Percentiles rank a stretch among this genome's conserved stretches.
These are phyloP conservation scores for Cynopterus brachyotis DNA, from an alignment of 2,113 vertebrate genomes.

Conservation along the genomic window DNA sequence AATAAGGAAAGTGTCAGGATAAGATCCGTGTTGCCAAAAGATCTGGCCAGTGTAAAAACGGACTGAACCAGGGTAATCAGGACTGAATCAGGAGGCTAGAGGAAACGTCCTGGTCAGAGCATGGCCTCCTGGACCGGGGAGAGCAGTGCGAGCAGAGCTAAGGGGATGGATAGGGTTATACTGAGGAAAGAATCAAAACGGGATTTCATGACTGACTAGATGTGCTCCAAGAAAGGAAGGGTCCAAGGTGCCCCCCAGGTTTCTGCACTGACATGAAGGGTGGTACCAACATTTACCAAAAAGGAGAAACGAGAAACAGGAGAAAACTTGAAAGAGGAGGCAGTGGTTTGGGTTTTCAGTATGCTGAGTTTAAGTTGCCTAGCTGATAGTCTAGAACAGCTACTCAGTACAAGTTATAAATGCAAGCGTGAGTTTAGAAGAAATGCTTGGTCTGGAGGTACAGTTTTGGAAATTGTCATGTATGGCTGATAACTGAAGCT, in stretches of 20 bases:
- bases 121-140: not conserved
- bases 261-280: not conserved
- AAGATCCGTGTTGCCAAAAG: not conserved
- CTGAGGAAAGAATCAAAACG: not conserved
- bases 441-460: not conserved
- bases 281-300: not conserved
- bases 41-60: not conserved
- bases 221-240: not conserved
- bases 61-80: not conserved
- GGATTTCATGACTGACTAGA: not conserved
- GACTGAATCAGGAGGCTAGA: no score
- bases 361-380: not conserved
- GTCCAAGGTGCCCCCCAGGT: not conserved
- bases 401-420: not conserved
- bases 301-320: not conserved
- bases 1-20: not conserved
- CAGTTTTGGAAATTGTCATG: not conserved
- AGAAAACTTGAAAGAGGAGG: not conserved
- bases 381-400: not conserved
- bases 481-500: not conserved
- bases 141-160: not conserved
- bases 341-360: not conserved
- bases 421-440: not conserved
- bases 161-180: not conserved
- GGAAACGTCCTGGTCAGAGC: not conserved